Conservation (phyloP, 2,797 vertebrate species). For the Tolypeutes matacus region DNA sequence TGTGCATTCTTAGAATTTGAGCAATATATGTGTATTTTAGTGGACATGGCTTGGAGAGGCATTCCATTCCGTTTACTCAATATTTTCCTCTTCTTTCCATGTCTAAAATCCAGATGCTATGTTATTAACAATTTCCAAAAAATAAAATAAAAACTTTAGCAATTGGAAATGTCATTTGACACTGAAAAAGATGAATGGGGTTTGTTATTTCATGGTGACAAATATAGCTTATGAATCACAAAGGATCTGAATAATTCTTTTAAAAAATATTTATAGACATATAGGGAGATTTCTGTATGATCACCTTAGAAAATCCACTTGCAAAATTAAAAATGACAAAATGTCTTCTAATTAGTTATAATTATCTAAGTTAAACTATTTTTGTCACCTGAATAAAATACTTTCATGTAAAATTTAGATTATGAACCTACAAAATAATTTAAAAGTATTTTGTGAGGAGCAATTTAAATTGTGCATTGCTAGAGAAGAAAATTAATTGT, state of each 20-base stretch:
- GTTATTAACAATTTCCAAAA: constrained; percentile 72
- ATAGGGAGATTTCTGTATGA: not conserved
- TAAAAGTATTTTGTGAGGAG: not conserved
- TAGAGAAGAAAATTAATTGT: not conserved
- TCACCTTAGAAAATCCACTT: not conserved
- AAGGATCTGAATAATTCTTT: not conserved
- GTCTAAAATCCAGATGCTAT: constrained; percentile 76
- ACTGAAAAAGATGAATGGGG: constrained; percentile 68
- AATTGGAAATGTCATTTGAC: constrained; percentile 69
- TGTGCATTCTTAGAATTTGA: constrained; percentile 57
- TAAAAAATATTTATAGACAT: not conserved
- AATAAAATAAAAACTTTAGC: constrained; percentile 42
- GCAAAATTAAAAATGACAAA: constrained; percentile 9
- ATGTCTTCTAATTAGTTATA: not conserved
- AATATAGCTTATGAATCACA: not conserved
- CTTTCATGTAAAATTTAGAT: not conserved
- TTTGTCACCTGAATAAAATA: not conserved
- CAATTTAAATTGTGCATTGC: not conserved
- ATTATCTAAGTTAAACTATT: constrained; percentile 25
- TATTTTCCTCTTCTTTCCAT: constrained; percentile 23
- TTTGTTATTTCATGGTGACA: not conserved
- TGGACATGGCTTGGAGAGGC: constrained; percentile 48
- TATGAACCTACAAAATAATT: not conserved
- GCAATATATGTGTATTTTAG: constrained; percentile 46
- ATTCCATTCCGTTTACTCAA: constrained; percentile 65